Conservation (phyloP, 2,797 vertebrate species). For the Pseudocheirus occidentalis region DNA sequence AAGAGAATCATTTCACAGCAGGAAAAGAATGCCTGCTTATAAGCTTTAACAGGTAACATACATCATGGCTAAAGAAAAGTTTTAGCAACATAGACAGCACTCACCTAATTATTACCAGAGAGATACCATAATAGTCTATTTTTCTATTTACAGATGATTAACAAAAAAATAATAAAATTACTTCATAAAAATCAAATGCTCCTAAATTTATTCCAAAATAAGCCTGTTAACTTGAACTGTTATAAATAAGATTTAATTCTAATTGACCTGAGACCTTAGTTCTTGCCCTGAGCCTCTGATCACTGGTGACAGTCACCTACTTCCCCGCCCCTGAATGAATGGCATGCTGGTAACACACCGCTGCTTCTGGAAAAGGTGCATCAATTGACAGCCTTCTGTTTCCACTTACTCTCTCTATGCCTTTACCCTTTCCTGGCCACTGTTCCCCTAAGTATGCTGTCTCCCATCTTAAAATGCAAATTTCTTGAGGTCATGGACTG, state of each 20-base stretch:
- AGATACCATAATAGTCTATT: background rate
- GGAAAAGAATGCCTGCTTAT: slow-evolving; percentile 7
- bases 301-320: background rate
- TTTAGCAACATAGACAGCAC: background rate
- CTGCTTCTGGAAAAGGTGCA: background rate
- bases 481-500: background rate
- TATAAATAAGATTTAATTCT: rapidly evolving
- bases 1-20: slow-evolving; percentile 31
- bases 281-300: background rate
- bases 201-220: background rate
- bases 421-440: background rate
- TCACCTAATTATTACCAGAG: background rate
- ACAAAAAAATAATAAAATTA: slow-evolving; percentile 6
- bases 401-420: background rate
- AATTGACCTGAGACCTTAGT: background rate
- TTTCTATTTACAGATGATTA: background rate
- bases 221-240: rapidly evolving
- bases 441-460: background rate
- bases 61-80: background rate
- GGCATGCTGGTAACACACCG: background rate
- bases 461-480: background rate
- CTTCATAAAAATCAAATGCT: background rate
- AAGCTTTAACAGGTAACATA: slow-evolving; percentile 34
- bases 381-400: background rate
- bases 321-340: background rate